Evolutionary conservation across 1,140 invertebrate species (phyloP), one percentile per base, ranked within the genome.

Genomic region (Megathymus violae): DNA sequence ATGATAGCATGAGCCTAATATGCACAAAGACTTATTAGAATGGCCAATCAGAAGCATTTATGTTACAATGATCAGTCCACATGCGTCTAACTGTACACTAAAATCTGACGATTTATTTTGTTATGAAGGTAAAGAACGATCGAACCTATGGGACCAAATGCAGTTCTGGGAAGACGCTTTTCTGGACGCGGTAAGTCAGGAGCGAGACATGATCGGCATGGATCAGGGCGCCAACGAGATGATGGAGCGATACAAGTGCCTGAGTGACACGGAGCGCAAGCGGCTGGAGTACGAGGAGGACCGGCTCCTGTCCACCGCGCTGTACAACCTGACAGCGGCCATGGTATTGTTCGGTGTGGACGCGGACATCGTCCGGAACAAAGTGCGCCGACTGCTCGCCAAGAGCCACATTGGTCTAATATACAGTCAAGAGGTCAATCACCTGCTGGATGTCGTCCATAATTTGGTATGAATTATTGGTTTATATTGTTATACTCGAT

Each of bases 141-240:
- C 96, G 2, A 94, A 94, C 27, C 87, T 99, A n/a, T 99, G 99
- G 98, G 98, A 99, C 88, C 97, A 99, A 92, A 98, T 99, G 97
- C 98, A 99, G 80, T 99, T 99, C 90, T 99, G 99, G 99, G 99
- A 99, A 91, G 98, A 99, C 88, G 97, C 97, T 0, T 99, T 99
- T 83, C 92, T 99, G 16, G 99, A 99, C 91, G 98, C 98, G 0
- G 99, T 99, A 0, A 98, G 98, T 46, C 98, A 99, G 89, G 99
- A 99, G 85, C 93, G 99, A 50, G 99, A 99, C 83, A 98, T 99
- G 93, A 97, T 99, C 65, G 99, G 99, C 52, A 99, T 99, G 98
- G 99, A 99, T 92, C 98, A 99, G 91, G 98, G 98, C 46, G 97
- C 98, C 3, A 95, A 96, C 22, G 99, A 99, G 92, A 99, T 99